Conservation (phyloP, 1,140 invertebrate genomes). For the Leptinotarsa lineolata region DNA sequence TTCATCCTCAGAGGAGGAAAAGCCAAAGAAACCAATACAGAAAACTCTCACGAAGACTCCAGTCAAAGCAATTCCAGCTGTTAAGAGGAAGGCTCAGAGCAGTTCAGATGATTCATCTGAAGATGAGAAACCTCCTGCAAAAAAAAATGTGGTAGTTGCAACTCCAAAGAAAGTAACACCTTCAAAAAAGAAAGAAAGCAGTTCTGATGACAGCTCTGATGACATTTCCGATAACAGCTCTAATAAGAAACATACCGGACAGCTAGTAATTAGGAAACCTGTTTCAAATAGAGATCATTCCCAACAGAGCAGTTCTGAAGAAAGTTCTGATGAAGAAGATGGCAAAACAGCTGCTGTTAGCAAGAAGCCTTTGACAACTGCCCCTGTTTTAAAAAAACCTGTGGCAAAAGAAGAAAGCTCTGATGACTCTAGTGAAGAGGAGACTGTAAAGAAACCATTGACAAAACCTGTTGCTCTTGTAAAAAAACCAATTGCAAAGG, state of each 20-base stretch:
- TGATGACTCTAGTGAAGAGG: constrained; percentile 44
- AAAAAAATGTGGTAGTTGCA: constrained; percentile 14
- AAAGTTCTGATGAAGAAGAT: constrained; percentile 39
- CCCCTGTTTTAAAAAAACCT: constrained; percentile 18
- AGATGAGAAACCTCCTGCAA: constrained; percentile 31
- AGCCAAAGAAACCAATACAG: constrained; percentile 22
- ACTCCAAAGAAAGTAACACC: constrained; percentile 14
- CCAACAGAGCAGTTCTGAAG: constrained; percentile 45
- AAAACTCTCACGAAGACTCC: constrained; percentile 6
- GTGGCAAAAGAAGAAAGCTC: constrained; percentile 42
- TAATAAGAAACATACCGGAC: constrained; percentile 31
- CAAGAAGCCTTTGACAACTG: not conserved
- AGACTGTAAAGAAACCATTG: not conserved
- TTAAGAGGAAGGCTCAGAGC: constrained; percentile 35
- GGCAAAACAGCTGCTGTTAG: constrained; percentile 14
- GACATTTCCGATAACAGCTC: too few relatives aligned
- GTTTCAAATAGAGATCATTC: constrained; percentile 18
- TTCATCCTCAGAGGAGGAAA: constrained; percentile 3
- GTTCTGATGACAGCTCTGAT: constrained; percentile 46
- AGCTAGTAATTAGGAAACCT: constrained; percentile 34
- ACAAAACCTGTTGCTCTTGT: constrained; percentile 31
- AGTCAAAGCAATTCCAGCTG: constrained; percentile 29
- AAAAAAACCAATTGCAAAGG: constrained; percentile 22
- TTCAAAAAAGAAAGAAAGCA: constrained; percentile 35
- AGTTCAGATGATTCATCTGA: constrained; percentile 40